These are phyloP conservation scores for Ceyx cyanopectus DNA, from an alignment of 2,113 vertebrate species.

Conservation along the genomic window DNA sequence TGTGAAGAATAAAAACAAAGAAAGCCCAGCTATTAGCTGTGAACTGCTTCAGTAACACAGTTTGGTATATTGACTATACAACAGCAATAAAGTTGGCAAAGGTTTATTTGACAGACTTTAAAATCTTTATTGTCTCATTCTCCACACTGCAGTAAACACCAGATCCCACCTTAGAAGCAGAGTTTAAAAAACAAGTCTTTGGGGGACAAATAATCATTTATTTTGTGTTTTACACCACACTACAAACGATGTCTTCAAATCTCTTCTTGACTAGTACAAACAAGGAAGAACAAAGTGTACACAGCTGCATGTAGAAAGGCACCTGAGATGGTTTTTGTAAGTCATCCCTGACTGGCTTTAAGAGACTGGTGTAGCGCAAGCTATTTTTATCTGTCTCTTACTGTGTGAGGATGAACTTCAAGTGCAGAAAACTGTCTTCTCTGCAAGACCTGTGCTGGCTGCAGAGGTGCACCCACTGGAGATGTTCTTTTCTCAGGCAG, in stretches of 20 bases:
- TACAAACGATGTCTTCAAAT: not conserved
- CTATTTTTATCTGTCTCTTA: conserved; percentile 30
- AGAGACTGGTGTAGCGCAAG: not conserved
- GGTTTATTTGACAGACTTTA: not conserved
- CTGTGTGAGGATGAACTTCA: not conserved
- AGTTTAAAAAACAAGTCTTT: not conserved
- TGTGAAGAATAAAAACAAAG: not conserved
- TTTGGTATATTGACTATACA: not conserved
- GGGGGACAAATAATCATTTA: not conserved
- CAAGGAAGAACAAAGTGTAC: not conserved
- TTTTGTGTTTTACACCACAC: not conserved
- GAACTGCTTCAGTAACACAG: not conserved
- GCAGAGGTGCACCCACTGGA: not conserved
- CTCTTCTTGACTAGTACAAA: not conserved
- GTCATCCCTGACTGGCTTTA: not conserved
- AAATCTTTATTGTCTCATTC: not conserved
- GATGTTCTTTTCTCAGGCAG: conserved; percentile 25
- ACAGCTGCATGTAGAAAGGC: not conserved
- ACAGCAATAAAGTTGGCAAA: not conserved
- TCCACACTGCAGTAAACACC: not conserved
- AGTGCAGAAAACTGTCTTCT: not conserved
- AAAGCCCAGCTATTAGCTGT: not conserved
- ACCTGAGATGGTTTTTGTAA: not conserved
- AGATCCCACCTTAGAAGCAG: not conserved
- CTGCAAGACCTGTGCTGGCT: conserved; percentile 18